phyloP scores from a whole-genome alignment of 2,113 vertebrate species.

The Blennius ocellaris region DNA sequence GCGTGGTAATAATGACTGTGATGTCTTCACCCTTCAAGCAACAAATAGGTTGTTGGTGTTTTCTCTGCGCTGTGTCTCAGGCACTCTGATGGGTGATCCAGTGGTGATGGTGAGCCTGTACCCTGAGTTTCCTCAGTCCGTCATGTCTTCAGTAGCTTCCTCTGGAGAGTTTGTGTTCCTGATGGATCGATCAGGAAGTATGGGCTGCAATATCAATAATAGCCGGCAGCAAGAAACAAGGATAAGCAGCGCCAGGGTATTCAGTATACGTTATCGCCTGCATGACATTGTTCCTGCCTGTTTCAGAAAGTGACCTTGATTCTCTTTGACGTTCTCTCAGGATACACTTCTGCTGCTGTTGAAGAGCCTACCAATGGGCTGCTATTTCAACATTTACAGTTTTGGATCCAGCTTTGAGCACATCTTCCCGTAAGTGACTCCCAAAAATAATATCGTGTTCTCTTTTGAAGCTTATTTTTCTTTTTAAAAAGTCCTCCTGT shows the following conservation, averaged over 20 bases:
- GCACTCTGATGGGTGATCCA: slow-evolving; percentile 83
- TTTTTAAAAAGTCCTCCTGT: too few relatives aligned
- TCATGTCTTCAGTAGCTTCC: slow-evolving; percentile 57
- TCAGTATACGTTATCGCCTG: background rate
- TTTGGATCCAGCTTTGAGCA: slow-evolving; percentile 84
- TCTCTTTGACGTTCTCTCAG: slow-evolving; percentile 54
- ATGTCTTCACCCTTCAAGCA: too few relatives aligned
- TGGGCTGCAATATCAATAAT: slow-evolving; percentile 56
- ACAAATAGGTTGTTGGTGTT: too few relatives aligned
- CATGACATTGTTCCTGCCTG: background rate
- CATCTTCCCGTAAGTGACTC: slow-evolving; percentile 79
- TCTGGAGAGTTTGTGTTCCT: slow-evolving; percentile 88
- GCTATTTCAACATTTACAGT: slow-evolving; percentile 89
- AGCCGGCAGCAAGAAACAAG: slow-evolving; percentile 33
- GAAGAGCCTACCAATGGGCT: slow-evolving; percentile 90
- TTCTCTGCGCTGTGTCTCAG: slow-evolving; percentile 61
- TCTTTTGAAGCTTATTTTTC: too few relatives aligned
- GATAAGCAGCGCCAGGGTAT: slow-evolving; percentile 85
- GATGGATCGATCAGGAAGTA: slow-evolving; percentile 87
- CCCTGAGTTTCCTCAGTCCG: slow-evolving; percentile 81
- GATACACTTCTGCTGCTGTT: slow-evolving; percentile 85
- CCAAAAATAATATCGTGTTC: too few relatives aligned
- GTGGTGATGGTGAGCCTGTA: slow-evolving; percentile 87
- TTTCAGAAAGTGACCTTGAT: slow-evolving; percentile 7
- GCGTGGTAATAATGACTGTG: too few relatives aligned